Conservation (phyloP, 2,888 invertebrate species). For the Drosophila limbata region DNA sequence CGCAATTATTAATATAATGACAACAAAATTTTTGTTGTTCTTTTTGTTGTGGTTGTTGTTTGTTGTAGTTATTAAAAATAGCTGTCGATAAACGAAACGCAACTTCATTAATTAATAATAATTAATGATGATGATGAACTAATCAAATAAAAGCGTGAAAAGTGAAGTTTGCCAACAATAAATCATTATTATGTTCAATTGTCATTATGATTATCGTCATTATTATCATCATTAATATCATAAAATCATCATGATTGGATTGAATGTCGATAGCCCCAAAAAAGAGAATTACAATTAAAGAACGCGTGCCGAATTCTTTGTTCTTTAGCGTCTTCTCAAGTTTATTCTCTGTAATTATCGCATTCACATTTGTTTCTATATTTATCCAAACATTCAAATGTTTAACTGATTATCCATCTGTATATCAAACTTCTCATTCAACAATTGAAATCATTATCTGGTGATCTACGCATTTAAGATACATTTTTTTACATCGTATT, state of each 20-base stretch:
- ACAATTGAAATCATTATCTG: background rate
- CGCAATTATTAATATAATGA: slow-evolving; percentile 74
- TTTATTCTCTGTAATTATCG: slow-evolving; percentile 5
- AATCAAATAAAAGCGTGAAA: slow-evolving; percentile 79
- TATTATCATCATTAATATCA: background rate
- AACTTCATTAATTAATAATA: slow-evolving; percentile 72
- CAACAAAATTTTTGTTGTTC: slow-evolving; percentile 42
- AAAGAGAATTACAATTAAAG: slow-evolving; percentile 8
- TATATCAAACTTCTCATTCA: too few species aligned
- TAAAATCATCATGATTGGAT: background rate
- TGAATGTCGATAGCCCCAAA: slow-evolving; percentile 28
- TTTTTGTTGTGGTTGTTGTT: slow-evolving; percentile 10
- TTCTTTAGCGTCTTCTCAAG: slow-evolving; percentile 8
- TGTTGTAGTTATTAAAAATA: slow-evolving; percentile 44
- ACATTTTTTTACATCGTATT: too few species aligned
- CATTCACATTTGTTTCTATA: background rate
- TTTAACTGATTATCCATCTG: background rate
- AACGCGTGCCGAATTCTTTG: slow-evolving; percentile 43
- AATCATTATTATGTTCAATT: slow-evolving; percentile 40
- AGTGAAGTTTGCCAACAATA: slow-evolving; percentile 48
- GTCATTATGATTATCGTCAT: slow-evolving; percentile 20
- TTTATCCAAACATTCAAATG: background rate
- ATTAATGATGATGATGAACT: slow-evolving; percentile 77
- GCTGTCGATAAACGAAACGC: slow-evolving; percentile 42
- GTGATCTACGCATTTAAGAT: background rate